Evolutionary conservation across 2,113 vertebrate species (phyloP).

Genomic region (Callocephalon fimbriatum): DNA sequence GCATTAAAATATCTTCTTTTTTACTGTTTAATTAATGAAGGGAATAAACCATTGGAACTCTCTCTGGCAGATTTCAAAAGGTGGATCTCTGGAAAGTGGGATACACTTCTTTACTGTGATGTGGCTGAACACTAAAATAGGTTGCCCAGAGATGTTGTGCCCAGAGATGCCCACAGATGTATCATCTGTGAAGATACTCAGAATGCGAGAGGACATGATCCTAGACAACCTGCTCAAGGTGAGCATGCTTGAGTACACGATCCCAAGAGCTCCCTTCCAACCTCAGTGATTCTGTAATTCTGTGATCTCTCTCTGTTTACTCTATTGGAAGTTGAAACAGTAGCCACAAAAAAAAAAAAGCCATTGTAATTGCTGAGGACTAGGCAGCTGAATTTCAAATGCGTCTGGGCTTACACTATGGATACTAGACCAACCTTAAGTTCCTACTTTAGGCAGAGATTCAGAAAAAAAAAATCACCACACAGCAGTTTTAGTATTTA

Average conservation of each 20-base stretch:
- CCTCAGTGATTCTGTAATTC: neutral
- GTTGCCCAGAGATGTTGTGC: neutral
- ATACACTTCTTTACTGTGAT: neutral
- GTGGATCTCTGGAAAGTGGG: neutral
- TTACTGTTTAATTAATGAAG: neutral
- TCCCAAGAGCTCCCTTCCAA: neutral
- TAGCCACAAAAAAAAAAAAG: neutral
- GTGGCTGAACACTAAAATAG: neutral
- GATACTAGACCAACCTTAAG: neutral
- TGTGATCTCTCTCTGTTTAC: neutral
- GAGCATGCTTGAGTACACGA: neutral
- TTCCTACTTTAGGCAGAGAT: neutral
- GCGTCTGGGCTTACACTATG: neutral
- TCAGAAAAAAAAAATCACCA: neutral
- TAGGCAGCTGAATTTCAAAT: neutral
- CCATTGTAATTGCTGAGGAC: neutral
- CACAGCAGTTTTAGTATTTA: neutral
- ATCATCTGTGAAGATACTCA: neutral
- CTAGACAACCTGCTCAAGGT: neutral
- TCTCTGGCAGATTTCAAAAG: neutral
- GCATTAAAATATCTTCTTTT: neutral
- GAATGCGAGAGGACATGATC: neutral
- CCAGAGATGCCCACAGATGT: too few relatives aligned
- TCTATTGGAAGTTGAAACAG: neutral
- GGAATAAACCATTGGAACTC: neutral